Conservation (phyloP, 2,113 vertebrate genomes). For the Alces alces region DNA sequence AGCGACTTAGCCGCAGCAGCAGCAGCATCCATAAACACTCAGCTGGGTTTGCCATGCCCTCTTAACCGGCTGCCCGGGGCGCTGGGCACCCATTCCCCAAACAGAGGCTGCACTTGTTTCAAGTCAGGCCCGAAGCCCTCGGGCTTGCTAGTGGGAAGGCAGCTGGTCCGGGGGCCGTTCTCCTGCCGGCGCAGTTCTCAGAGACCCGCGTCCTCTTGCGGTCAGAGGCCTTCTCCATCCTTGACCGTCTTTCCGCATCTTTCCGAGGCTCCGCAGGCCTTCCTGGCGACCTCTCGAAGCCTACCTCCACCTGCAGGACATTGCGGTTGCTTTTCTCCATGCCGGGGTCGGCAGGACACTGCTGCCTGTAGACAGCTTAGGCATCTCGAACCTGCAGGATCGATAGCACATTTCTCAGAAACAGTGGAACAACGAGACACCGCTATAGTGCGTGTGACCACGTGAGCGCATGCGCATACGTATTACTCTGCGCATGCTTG, state of each 20-base stretch:
- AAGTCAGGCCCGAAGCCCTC: neutral
- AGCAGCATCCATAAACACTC: neutral
- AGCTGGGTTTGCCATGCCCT: neutral
- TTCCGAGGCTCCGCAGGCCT: neutral
- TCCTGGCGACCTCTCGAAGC: neutral
- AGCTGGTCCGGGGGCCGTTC: neutral
- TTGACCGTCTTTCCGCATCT: neutral
- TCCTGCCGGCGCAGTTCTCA: neutral
- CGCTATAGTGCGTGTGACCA: neutral
- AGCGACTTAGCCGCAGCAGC: too few species aligned
- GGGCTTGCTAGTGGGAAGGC: neutral
- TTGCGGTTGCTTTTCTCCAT: fast-evolving
- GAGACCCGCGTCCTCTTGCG: neutral
- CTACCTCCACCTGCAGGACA: neutral
- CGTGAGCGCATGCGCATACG: too few species aligned
- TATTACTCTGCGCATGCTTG: neutral
- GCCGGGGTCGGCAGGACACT: neutral
- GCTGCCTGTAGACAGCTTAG: too few species aligned
- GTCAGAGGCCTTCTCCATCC: neutral
- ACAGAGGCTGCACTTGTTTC: neutral
- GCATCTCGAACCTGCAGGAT: fast-evolving
- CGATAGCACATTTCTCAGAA: fast-evolving
- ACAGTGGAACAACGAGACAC: fast-evolving
- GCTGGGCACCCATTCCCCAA: neutral
- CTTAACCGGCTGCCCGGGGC: neutral